Evolutionary conservation across 2,888 invertebrate genomes (phyloP), one percentile per base, ranked within the genome.

Genomic region (Melangyna quadrimaculata): DNA sequence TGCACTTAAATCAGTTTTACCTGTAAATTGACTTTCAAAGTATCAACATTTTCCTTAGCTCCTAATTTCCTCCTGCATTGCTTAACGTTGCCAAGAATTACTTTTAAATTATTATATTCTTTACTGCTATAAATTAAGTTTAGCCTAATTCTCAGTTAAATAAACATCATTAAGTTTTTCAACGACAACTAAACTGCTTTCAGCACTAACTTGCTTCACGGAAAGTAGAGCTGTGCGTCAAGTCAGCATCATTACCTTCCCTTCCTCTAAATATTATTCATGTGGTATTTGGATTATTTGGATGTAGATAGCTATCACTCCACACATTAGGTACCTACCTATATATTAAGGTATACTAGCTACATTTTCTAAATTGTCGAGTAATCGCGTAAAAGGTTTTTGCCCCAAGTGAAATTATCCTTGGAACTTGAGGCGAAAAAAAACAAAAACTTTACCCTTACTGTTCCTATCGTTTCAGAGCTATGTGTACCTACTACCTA

Each of bases 81-180:
- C 27, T 32, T 8, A 45, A 35, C 7, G 24, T 43, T 17, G 32
- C 22, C 61, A 32, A 43, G 53, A 78, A 78, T 73, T 78, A 73
- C 70, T 55, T 32, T 82, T 45, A 78, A 82, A 78, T 24, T 12
- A 40, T 78, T 78, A 73, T 69, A 73, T 69, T 78, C 82, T 82
- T 19, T 12, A 22, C 78, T 12, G n/a, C 78, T 78, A 35, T 59
- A 73, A 78, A 69, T 82, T 78, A 69, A 82, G 40, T 82, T 82
- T 69, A 37, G 51, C 73, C 55, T 77, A 78, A 53, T 69, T 69
- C 48, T 17, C 72, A 73, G 53, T 73, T 55, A 82, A 78, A 78
- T 78, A 78, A 82, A 72, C 78, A 73, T 82, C 82, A 78, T 82
- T 82, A 78, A 78, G 82, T 82, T 82, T 82, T 78, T 73, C 78